Percentiles rank a stretch among this genome's conserved stretches.
These are phyloP conservation scores for Athalia cordata DNA, from an alignment of 2,888 invertebrate genomes.

Conservation along the genomic window DNA sequence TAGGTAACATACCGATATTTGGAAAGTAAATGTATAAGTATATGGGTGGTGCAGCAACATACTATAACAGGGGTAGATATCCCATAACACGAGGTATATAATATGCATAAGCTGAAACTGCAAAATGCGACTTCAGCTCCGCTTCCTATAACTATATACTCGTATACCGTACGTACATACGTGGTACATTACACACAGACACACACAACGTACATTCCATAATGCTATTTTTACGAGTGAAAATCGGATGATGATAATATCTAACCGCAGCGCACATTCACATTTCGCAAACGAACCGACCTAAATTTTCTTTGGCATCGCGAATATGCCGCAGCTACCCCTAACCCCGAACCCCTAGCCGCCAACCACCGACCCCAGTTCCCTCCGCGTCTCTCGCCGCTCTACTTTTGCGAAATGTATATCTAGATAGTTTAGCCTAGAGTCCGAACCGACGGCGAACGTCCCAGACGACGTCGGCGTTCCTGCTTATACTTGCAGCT, in stretches of 20 bases:
- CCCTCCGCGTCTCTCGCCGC: neutral
- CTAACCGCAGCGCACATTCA: neutral
- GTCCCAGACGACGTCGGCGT: too few species aligned
- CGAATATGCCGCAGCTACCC: neutral
- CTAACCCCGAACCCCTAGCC: neutral
- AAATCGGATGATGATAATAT: neutral
- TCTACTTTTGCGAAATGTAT: conserved; percentile 16
- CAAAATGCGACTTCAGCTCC: too few species aligned
- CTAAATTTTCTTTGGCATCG: conserved; percentile 29
- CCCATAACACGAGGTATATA: too few species aligned
- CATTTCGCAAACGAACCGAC: conserved; percentile 8
- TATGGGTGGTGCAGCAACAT: too few species aligned
- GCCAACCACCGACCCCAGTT: neutral
- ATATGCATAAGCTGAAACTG: too few species aligned
- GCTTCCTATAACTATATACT: neutral
- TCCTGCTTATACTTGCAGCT: too few species aligned
- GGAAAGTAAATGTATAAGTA: too few species aligned
- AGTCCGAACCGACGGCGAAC: too few species aligned
- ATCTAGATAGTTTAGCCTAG: too few species aligned
- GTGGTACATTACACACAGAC: neutral
- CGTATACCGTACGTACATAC: neutral
- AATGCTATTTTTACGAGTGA: conserved; percentile 38
- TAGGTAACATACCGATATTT: too few species aligned
- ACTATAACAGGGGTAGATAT: too few species aligned
- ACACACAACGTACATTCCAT: neutral